These are phyloP conservation scores for Tholera decimalis DNA, from an alignment of 2,888 invertebrate genomes.

Conservation along the genomic window DNA sequence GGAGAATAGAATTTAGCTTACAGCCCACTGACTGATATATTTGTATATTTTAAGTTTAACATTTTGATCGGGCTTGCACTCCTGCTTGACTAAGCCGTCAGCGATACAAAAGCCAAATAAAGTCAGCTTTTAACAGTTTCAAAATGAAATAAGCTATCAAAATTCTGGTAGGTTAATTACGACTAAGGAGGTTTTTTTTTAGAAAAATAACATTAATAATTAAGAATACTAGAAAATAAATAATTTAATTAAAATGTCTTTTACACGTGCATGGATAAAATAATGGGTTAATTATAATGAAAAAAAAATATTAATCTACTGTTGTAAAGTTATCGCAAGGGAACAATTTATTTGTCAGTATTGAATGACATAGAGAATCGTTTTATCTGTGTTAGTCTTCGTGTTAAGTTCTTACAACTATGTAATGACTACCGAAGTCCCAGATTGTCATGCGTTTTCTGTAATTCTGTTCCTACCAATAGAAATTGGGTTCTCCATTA, in stretches of 20 bases:
- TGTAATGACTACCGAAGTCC: constrained; percentile 32
- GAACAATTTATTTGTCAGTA: constrained; percentile 71
- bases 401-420: constrained; percentile 54
- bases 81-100: constrained; percentile 55
- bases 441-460: constrained; percentile 31
- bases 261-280: constrained; percentile 48
- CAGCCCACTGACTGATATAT: constrained; percentile 89
- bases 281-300: constrained; percentile 61
- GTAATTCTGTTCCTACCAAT: constrained; percentile 49
- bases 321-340: constrained; percentile 60
- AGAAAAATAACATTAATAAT: constrained; percentile 44
- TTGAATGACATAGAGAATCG: constrained; percentile 62
- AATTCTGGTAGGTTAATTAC: constrained; percentile 48
- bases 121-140: constrained; percentile 39
- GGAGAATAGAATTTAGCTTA: constrained; percentile 74
- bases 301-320: constrained; percentile 56
- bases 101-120: constrained; percentile 46
- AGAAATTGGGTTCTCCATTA: constrained; percentile 46
- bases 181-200: constrained; percentile 46
- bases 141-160: constrained; percentile 54
- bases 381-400: constrained; percentile 45
- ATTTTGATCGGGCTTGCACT: constrained; percentile 76
- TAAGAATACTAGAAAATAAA: constrained; percentile 53
- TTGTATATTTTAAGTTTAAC: constrained; percentile 85
- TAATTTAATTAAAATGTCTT: constrained; percentile 50